Percentiles rank a stretch among this genome's conserved stretches.
phyloP scores from a whole-genome alignment of 30 jellyfish, hydroid and myxozoan species.

The Cassiopea xamachana region DNA sequence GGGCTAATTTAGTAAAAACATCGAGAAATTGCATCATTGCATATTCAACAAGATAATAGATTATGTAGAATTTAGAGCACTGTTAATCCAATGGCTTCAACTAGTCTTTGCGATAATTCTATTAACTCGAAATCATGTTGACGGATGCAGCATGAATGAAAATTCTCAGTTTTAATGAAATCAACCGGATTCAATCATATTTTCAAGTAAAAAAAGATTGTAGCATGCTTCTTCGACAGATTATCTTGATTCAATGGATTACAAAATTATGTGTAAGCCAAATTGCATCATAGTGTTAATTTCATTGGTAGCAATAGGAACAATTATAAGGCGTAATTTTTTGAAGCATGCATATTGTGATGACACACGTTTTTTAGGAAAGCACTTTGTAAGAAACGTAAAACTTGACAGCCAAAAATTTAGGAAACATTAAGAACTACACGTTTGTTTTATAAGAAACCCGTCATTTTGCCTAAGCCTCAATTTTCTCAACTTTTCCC shows the following conservation, averaged over 20 bases:
- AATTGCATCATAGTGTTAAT: too few relatives aligned
- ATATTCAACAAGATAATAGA: neutral
- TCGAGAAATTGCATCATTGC: neutral
- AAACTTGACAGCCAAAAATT: too few relatives aligned
- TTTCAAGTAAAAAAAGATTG: neutral
- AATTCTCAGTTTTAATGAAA: neutral
- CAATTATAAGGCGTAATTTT: too few relatives aligned
- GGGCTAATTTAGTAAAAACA: too few relatives aligned
- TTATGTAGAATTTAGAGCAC: neutral
- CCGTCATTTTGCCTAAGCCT: too few relatives aligned
- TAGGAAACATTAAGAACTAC: too few relatives aligned
- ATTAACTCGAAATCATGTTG: neutral
- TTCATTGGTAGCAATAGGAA: too few relatives aligned
- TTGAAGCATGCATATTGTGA: too few relatives aligned
- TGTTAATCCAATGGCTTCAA: neutral
- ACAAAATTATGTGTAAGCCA: neutral
- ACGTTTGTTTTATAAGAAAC: too few relatives aligned
- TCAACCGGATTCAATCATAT: neutral
- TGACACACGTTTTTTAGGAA: too few relatives aligned
- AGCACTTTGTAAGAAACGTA: too few relatives aligned
- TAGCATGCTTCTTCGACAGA: neutral
- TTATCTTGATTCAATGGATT: neutral
- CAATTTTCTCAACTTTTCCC: too few relatives aligned
- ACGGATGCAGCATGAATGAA: neutral
- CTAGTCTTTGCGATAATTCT: neutral